Percentiles rank a stretch among this genome's conserved stretches.
Evolutionary conservation across 1,140 invertebrate genomes (phyloP).

Genomic region (Neotoxoptera formosana): DNA sequence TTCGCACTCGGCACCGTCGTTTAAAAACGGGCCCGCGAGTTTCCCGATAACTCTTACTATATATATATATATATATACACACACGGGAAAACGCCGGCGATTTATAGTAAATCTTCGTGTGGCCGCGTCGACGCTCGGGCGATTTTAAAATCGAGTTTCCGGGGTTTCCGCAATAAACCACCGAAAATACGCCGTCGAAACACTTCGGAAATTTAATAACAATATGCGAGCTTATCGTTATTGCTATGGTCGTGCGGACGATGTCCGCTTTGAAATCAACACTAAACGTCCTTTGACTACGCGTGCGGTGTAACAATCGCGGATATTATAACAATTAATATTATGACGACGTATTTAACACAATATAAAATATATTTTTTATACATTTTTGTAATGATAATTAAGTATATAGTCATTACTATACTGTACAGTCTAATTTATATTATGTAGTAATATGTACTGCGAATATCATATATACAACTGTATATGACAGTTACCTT

Average conservation of each 20-base stretch:
- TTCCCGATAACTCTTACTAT: background rate
- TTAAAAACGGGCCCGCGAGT: constrained; percentile 18
- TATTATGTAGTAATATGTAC: too few relatives aligned
- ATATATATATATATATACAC: too few relatives aligned
- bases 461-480: too few relatives aligned
- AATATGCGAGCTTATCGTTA: background rate
- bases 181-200: background rate
- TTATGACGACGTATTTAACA: too few relatives aligned
- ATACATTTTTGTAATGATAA: background rate
- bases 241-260: too few relatives aligned
- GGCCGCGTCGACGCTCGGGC: background rate
- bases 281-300: background rate
- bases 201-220: background rate
- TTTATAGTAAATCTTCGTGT: constrained; percentile 6
- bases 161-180: background rate
- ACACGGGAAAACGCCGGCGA: background rate
- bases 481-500: too few relatives aligned
- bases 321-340: too few relatives aligned
- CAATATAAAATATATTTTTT: too few relatives aligned
- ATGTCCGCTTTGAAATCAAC: background rate
- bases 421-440: too few relatives aligned
- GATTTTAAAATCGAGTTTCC: background rate
- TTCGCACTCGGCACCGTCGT: background rate
- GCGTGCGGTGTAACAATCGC: background rate
- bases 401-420: background rate